phyloP scores from a whole-genome alignment of 2,113 vertebrate genomes.

The Mixornis gularis region DNA sequence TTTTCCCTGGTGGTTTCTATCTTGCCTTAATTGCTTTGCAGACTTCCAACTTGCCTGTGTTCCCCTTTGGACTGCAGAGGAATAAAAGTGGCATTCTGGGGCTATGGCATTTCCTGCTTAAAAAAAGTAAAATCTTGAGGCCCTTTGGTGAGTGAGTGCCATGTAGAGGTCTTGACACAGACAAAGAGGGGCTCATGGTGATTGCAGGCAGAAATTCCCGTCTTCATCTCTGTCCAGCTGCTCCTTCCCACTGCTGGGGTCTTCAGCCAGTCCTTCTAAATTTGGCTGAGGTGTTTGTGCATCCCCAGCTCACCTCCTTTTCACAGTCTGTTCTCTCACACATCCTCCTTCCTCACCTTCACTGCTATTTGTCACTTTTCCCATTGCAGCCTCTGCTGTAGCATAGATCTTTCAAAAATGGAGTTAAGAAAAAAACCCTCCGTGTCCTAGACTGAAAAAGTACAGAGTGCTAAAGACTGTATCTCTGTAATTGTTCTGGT shows the following conservation, averaged over 20 bases:
- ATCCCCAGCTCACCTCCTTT: not conserved
- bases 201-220: not conserved
- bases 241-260: not conserved
- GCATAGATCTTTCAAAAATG: not conserved
- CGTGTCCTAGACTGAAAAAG: not conserved
- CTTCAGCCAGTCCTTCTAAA: not conserved
- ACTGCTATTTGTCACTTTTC: not conserved
- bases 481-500: not conserved
- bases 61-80: not conserved
- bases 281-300: not conserved
- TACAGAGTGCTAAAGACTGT: not conserved
- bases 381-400: not conserved
- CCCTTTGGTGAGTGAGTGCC: not conserved
- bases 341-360: not conserved
- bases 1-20: not conserved
- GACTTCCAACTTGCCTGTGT: not conserved
- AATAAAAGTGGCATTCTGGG: not conserved
- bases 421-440: not conserved
- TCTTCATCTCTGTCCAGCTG: not conserved
- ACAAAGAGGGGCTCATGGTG: not conserved
- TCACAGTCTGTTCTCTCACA: not conserved
- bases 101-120: not conserved
- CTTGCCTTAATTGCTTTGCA: not conserved
- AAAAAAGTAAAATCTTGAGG: not conserved
- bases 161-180: not conserved